Evolutionary conservation across 2,113 vertebrate genomes (phyloP).

Genomic region (Oreochromis spilurus): DNA sequence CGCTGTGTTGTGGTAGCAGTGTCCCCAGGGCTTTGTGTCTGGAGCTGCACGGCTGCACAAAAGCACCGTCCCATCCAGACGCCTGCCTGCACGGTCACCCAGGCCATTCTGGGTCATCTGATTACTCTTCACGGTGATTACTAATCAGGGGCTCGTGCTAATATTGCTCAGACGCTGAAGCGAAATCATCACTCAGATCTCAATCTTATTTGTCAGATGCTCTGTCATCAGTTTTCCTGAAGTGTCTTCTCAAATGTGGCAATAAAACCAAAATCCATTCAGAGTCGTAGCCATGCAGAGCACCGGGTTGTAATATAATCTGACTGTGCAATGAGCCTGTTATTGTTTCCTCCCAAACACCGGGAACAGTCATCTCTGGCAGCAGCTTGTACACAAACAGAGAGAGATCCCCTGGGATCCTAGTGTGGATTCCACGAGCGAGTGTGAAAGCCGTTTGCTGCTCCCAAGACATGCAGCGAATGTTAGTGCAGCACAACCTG

Average conservation of each 20-base stretch:
- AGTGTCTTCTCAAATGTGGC: slow-evolving; percentile 23
- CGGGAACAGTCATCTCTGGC: slow-evolving; percentile 54
- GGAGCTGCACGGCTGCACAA: slow-evolving; percentile 43
- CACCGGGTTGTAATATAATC: slow-evolving; percentile 49
- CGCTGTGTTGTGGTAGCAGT: not conserved
- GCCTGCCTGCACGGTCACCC: not conserved
- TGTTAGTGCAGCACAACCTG: slow-evolving; percentile 25
- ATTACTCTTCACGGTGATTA: slow-evolving; percentile 51
- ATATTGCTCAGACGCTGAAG: slow-evolving; percentile 12
- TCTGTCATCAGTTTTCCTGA: slow-evolving; percentile 26
- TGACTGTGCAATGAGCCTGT: slow-evolving; percentile 60
- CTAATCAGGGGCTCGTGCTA: slow-evolving; percentile 37
- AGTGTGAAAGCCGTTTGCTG: slow-evolving; percentile 35
- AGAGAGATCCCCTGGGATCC: slow-evolving; percentile 55
- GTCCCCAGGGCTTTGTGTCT: slow-evolving; percentile 62
- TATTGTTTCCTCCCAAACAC: slow-evolving; percentile 60
- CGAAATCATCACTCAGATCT: slow-evolving; percentile 22
- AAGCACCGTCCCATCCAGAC: slow-evolving; percentile 31
- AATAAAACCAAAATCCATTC: slow-evolving; percentile 18
- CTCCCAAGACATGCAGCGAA: slow-evolving; percentile 17
- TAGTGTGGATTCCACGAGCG: slow-evolving; percentile 33
- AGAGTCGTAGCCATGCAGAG: not conserved
- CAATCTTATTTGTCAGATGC: slow-evolving; percentile 30
- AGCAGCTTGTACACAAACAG: slow-evolving; percentile 61
- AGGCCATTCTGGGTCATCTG: slow-evolving; percentile 53